phyloP scores from a whole-genome alignment of 1,140 invertebrate species.

The Pseudomyrmex sp. region DNA sequence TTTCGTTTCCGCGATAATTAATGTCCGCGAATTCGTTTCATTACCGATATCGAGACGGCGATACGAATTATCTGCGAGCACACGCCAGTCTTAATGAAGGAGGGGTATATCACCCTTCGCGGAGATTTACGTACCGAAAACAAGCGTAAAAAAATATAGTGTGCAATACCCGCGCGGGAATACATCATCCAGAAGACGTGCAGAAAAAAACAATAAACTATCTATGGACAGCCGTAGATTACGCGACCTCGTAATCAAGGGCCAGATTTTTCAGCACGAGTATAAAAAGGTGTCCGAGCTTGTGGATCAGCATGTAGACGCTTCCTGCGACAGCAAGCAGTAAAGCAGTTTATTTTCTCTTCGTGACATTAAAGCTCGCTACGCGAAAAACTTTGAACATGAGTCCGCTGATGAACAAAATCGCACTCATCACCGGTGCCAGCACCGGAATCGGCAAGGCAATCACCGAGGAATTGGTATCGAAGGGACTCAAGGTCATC shows the following conservation, averaged over 20 bases:
- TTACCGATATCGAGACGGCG: not conserved
- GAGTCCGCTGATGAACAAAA: slow-evolving; percentile 89
- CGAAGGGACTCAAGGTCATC: slow-evolving; percentile 85
- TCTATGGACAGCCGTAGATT: slow-evolving; percentile 46
- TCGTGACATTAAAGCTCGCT: slow-evolving; percentile 71
- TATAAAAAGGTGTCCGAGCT: slow-evolving; percentile 51
- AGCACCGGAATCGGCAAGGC: slow-evolving; percentile 87
- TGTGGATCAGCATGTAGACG: slow-evolving; percentile 43
- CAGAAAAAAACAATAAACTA: slow-evolving; percentile 22
- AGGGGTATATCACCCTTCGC: not conserved
- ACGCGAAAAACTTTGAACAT: slow-evolving; percentile 82
- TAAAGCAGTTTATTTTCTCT: slow-evolving; percentile 40
- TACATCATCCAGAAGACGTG: slow-evolving; percentile 16
- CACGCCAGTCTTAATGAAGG: not conserved
- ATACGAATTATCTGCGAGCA: slow-evolving; percentile 14
- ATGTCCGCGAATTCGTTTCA: not conserved
- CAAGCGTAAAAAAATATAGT: slow-evolving; percentile 37
- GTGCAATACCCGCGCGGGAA: not conserved
- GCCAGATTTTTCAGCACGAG: slow-evolving; percentile 48
- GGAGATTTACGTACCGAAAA: slow-evolving; percentile 27
- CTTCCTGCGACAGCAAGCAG: not conserved
- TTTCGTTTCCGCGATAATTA: slow-evolving; percentile 14
- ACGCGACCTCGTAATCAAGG: slow-evolving; percentile 66
- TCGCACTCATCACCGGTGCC: slow-evolving; percentile 91
- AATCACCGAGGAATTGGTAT: slow-evolving; percentile 77